Base-by-base conservation (phyloP, 2,797 vertebrate species). In the Danio albolineatus region DNA sequence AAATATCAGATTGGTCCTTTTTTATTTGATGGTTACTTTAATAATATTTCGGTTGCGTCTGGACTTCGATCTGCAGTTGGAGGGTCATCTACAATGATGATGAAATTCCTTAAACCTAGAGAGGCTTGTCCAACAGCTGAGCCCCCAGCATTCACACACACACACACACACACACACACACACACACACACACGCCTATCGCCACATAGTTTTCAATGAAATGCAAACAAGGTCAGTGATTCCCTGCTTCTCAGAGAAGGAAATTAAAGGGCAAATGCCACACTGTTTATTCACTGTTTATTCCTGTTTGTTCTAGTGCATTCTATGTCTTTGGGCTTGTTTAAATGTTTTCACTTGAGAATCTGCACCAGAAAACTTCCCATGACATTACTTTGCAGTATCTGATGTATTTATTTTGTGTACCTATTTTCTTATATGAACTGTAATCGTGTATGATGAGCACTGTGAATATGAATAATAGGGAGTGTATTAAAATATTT, bases 371-470 rank as follows among this genome's bases (percentile, higher is more conserved):
- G 48, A 73, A 71, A 57, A n/a, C 14, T 73, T 21, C 44, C 16
- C 48, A 48, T 57, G 36, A 38, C 0, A 16, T 48, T 14, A 21
- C 8, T 43, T 71, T 36, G 54, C n/a, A 0, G 49, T 36, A 28
- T 75, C 13, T 76, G n/a, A 8, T 56, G 64, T 61, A 70, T 77
- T 67, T 78, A 78, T 78, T 70, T 69, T 19, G 10, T 61, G 54
- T 69, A 69, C 5, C 28, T 60, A n/a, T 78, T 49, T 60, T 77
- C 64, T 49, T 51, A 41, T 72, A 38, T 73, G 41, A 54, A n/a
- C 41, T 54, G 17, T 62, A 73, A 73, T 38, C 16, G 43, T 70
- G 56, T 60, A 43, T 70, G 48, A 62, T 19, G 49, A 64, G 60
- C 69, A 38, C 59, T 73, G 69, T 72, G 60, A 73, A 73, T 44